Base-by-base conservation (phyloP, 2,888 invertebrate genomes). In the Catocala sponsa region DNA sequence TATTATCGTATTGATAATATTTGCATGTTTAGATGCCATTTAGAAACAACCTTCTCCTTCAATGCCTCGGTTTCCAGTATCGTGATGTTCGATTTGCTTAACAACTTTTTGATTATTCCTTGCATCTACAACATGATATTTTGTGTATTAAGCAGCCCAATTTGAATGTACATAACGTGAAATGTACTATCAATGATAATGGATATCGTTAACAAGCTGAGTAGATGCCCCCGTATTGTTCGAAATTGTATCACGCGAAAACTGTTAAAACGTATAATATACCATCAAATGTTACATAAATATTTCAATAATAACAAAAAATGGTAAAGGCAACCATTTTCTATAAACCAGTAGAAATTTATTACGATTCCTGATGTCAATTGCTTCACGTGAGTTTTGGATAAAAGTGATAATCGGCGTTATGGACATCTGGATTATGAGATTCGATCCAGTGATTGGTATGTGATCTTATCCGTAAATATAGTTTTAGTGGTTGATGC, bases 1-100 rank as follows among this genome's bases (percentile, higher is more conserved):
- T 61, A 67, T 64, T 60, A 68, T 68, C 55, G 66, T 66, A 72
- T 71, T 63, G 69, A 72, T 73, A 71, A 65, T 74, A 79, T 84
- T 83, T 76, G 84, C 83, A 85, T 86, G 81, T 64, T 63, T 63
- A 44, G 63, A 65, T 63, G 63, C 62, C 68, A 68, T 85, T 85
- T 76, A 51, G 61, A 65, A 65, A 60, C 35, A 66, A 70, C 68
- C 68, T 70, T 76, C 55, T 55, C 33, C 13, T 58, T 33, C 38
- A 13, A 48, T 59, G 50, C 61, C 55, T 56, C 51, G 42, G 53
- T 61, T 51, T 52, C 48, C 57, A 48, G 47, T 55, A 69, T 67
- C 66, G 61, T 68, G 60, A 68, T 53, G 4, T 76, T 70, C 66
- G 70, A 68, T 75, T 75, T 54, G 59, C 51, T 59, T 70, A 68